phyloP scores from a whole-genome alignment of 2,888 invertebrate genomes.

The Chloroclysta siterata region DNA sequence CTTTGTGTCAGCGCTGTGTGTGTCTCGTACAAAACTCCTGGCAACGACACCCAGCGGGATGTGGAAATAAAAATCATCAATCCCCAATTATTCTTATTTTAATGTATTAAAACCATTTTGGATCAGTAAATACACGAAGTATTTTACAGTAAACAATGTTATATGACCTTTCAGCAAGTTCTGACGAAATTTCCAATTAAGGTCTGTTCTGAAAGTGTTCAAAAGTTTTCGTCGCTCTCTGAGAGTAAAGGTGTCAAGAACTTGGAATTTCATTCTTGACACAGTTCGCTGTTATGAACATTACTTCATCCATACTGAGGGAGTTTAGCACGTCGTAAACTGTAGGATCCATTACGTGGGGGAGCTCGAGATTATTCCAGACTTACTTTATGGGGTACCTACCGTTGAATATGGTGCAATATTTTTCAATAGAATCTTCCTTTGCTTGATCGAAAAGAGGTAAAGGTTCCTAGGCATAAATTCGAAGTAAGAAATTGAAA shows the following conservation, averaged over 20 bases:
- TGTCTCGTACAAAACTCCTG: conserved; percentile 63
- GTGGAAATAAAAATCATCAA: conserved; percentile 73
- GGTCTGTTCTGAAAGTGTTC: conserved; percentile 41
- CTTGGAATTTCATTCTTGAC: conserved; percentile 64
- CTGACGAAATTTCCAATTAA: conserved; percentile 34
- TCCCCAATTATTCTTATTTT: conserved; percentile 62
- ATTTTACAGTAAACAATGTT: not conserved
- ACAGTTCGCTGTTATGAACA: conserved; percentile 68
- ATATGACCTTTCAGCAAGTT: conserved; percentile 21
- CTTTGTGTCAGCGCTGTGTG: conserved; percentile 75
- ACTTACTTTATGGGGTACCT: conserved; percentile 53
- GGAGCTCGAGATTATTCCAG: conserved; percentile 60
- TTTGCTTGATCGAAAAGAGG: conserved; percentile 32
- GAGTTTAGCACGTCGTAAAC: conserved; percentile 77
- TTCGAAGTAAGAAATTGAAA: conserved; percentile 12
- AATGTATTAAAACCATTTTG: conserved; percentile 25
- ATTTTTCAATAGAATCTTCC: conserved; percentile 48
- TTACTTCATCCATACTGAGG: conserved; percentile 64
- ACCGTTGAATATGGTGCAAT: conserved; percentile 51
- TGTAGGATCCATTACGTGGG: conserved; percentile 68
- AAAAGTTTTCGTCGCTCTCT: conserved; percentile 48
- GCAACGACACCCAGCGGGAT: conserved; percentile 78
- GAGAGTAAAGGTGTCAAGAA: conserved; percentile 61
- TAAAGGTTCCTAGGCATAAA: conserved; percentile 22
- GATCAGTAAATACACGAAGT: not conserved